Evolutionary conservation across 2,888 invertebrate species (phyloP), one percentile per base, ranked within the genome.

Genomic region (Pegoplata infirma): DNA sequence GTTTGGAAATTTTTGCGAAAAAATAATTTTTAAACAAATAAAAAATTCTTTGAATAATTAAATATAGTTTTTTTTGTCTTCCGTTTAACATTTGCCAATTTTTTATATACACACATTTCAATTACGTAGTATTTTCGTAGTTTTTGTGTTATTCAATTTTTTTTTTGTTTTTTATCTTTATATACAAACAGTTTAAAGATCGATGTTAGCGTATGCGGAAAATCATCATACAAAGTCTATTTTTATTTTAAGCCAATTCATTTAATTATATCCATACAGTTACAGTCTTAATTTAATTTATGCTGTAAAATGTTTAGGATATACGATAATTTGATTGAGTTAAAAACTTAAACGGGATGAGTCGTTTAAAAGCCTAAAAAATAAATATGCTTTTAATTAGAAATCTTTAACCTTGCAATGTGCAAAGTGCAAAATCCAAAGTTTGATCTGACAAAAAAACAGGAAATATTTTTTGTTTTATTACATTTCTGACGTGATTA

Each of bases 151-250:
- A 32, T 32, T 53, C 23, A n/a, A 25, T 46, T 53, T 5, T n/a
- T 19, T 12, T 63, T 64, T 59, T 5, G 12, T 63, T 72, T 14
- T 55, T n/a, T 51, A 47, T 21, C 21, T 55, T 12, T 64, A 59
- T 10, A 46, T 44, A 44, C 36, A 40, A 4, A n/a, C 36, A 40
- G 36, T 61, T 61, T 61, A 32, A 53, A 61, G 53, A 71, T 71
- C 19, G 32, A 46, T 44, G 71, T 17, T 61, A 32, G 44, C 51
- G 61, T 58, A 72, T 72, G 71, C 63, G 71, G 71, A 72, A 72
- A 72, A 72, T 55, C 14, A 17, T 51, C 7, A 16, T 23, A 36
- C 25, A 14, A 6, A 19, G 32, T 28, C 28, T 53, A 53, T 46
- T 4, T 14, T 7, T 59, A 59, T 47, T 49, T n/a, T 32, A 8